Conservation (phyloP, 2,797 vertebrate genomes). For the Sebastes goodei region DNA sequence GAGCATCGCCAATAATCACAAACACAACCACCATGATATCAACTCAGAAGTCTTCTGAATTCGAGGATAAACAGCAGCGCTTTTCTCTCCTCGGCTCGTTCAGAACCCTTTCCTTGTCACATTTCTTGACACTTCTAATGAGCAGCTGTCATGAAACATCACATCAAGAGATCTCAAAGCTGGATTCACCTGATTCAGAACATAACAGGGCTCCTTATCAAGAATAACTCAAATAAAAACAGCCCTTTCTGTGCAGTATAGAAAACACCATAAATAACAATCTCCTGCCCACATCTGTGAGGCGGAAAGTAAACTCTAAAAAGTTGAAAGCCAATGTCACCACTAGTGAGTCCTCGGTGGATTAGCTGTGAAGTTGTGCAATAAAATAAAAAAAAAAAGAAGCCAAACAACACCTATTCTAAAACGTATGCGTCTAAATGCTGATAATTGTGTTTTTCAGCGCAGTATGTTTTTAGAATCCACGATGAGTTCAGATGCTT, state of each 20-base stretch:
- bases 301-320: conserved; percentile 55
- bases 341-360: conserved; percentile 20
- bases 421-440: conserved; percentile 55
- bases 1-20: conserved; percentile 61
- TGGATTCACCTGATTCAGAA: neutral
- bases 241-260: neutral
- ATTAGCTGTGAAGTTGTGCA: conserved; percentile 42
- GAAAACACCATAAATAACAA: conserved; percentile 1
- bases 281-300: conserved; percentile 12
- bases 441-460: conserved; percentile 72
- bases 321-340: conserved; percentile 52
- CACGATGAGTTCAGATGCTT: conserved; percentile 61
- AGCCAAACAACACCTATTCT: conserved; percentile 65
- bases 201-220: neutral
- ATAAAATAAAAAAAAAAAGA: conserved; percentile 4
- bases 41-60: conserved; percentile 27
- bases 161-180: neutral
- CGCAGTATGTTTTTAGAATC: conserved; percentile 56
- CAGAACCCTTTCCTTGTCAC: conserved; percentile 1
- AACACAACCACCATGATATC: conserved; percentile 62
- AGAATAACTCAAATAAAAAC: conserved; percentile 1
- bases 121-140: conserved; percentile 12
- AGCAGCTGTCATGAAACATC: conserved; percentile 1
- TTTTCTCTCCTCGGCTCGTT: neutral
- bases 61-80: neutral